Percentiles rank a stretch among this genome's conserved stretches.
Conservation (phyloP, 2,797 vertebrate genomes). For the Bufotes viridis region DNA sequence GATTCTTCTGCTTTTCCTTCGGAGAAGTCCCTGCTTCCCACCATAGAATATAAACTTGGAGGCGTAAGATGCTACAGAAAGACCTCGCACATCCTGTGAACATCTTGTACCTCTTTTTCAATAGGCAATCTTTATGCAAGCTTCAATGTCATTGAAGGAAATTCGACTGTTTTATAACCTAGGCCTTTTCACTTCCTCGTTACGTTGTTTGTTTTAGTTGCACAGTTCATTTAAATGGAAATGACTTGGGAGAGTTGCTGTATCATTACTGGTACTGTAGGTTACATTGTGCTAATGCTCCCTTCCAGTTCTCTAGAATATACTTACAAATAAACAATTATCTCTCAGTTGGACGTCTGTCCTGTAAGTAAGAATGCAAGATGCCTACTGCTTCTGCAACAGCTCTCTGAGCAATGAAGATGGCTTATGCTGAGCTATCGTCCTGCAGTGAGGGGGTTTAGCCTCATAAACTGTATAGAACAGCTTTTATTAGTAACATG, state of each 20-base stretch:
- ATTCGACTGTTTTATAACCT: background rate
- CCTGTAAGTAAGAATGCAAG: constrained; percentile 1
- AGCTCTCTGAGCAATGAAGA: background rate
- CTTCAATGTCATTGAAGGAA: background rate
- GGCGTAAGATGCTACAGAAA: background rate
- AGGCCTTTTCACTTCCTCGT: background rate
- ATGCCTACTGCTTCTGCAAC: constrained; percentile 22
- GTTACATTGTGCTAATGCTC: constrained; percentile 6
- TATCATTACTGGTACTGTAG: constrained; percentile 9
- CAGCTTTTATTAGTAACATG: background rate
- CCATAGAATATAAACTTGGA: background rate
- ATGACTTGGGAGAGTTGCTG: background rate
- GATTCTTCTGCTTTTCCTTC: no score
- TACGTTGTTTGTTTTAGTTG: background rate
- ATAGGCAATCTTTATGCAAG: background rate
- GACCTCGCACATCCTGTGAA: background rate
- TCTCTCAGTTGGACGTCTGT: constrained; percentile 37
- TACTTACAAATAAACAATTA: constrained; percentile 11
- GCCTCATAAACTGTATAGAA: background rate
- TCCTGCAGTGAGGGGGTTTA: background rate
- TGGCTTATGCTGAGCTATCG: background rate
- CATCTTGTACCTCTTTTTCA: background rate
- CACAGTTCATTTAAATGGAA: background rate
- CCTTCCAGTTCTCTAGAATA: background rate
- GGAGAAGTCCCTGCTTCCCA: background rate